Percentiles rank a stretch among this genome's conserved stretches.
These are phyloP conservation scores for Drosophila pseudoobscura DNA, from an alignment of 1,140 invertebrate genomes.

Conservation along the genomic window DNA sequence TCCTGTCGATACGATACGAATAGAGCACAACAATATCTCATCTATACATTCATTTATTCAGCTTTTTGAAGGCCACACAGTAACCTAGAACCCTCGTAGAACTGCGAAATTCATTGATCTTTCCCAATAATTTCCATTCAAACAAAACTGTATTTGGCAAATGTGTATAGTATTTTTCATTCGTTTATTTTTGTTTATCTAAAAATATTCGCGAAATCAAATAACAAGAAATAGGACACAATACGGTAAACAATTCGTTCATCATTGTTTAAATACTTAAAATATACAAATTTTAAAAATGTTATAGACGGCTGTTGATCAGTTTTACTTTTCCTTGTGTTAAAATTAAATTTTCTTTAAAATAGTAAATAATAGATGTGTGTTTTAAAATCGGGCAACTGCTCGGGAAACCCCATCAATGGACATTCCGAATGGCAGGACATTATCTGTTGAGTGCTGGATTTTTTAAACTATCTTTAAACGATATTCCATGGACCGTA, in stretches of 20 bases:
- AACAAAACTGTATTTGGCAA: slow-evolving; percentile 16
- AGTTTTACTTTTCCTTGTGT: slow-evolving; percentile 25
- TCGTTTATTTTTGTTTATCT: slow-evolving; percentile 56
- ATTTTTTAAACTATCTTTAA: slow-evolving; percentile 5
- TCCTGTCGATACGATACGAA: too few relatives aligned
- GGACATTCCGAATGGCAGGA: too few relatives aligned
- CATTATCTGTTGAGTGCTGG: slow-evolving; percentile 5
- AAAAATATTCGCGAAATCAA: slow-evolving; percentile 63
- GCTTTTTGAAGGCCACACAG: too few relatives aligned
- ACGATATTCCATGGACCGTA: slow-evolving; percentile 26
- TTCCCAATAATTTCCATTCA: slow-evolving; percentile 9
- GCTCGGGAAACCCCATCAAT: slow-evolving; percentile 31
- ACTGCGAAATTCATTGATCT: slow-evolving; percentile 15
- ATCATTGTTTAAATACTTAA: slow-evolving; percentile 39
- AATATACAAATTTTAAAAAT: slow-evolving; percentile 49
- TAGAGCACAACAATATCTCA: too few relatives aligned
- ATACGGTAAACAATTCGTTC: slow-evolving; percentile 38
- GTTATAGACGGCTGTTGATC: slow-evolving; percentile 29
- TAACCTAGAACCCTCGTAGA: too few relatives aligned
- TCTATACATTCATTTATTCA: too few relatives aligned
- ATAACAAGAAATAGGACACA: slow-evolving; percentile 67
- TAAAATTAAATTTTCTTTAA: slow-evolving; percentile 32
- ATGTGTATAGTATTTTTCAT: slow-evolving; percentile 42
- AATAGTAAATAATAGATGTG: slow-evolving; percentile 28
- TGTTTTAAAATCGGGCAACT: slow-evolving; percentile 49